These are phyloP conservation scores for Hyposmocoma kahamanoa DNA, from an alignment of 1,140 invertebrate genomes.

Conservation along the genomic window DNA sequence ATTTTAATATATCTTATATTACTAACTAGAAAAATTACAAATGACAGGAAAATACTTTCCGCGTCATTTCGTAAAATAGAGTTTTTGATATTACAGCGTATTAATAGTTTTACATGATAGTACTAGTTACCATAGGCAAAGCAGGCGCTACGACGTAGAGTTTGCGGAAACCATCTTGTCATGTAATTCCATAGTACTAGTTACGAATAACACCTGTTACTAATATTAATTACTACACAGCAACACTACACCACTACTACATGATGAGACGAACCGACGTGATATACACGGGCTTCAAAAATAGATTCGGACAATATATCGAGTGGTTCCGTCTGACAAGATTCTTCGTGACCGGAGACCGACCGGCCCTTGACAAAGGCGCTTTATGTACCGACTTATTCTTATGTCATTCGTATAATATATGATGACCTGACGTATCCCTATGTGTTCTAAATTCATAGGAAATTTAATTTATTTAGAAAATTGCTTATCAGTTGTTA, in stretches of 20 bases:
- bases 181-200: neutral
- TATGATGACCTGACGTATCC: too few relatives aligned
- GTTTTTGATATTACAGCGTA: neutral
- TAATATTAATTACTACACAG: neutral
- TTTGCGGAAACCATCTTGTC: neutral
- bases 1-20: too few relatives aligned
- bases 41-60: too few relatives aligned
- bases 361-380: too few relatives aligned
- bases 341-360: too few relatives aligned
- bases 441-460: too few relatives aligned
- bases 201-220: neutral
- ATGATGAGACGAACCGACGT: neutral
- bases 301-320: conserved; percentile 2
- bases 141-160: neutral
- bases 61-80: neutral
- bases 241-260: neutral
- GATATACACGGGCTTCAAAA: neutral
- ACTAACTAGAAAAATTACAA: too few relatives aligned
- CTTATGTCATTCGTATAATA: too few relatives aligned
- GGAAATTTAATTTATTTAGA: too few relatives aligned
- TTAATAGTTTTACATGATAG: neutral
- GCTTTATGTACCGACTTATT: too few relatives aligned
- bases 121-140: neutral
- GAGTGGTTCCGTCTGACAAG: conserved; percentile 1
- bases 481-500: too few relatives aligned